Conservation (phyloP, 2,888 invertebrate species). For the Aethes cnicana region DNA sequence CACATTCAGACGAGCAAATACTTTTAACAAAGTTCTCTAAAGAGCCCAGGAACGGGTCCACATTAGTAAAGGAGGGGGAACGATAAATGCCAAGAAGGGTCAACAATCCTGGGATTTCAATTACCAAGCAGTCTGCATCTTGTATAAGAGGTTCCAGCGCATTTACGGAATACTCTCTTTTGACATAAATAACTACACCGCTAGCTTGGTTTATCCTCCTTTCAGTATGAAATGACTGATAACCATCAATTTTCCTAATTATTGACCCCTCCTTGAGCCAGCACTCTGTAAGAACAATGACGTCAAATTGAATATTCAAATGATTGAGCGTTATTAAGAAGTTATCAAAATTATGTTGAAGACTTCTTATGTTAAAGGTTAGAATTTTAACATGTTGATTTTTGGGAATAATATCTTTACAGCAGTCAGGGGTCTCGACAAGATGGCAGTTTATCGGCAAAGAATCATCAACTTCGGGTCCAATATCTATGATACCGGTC, state of each 20-base stretch:
- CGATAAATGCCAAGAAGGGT: background rate
- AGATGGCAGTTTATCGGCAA: background rate
- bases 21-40: background rate
- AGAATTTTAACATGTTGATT: background rate
- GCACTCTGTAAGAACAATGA: conserved; percentile 13
- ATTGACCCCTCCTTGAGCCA: conserved; percentile 1
- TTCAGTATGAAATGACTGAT: background rate
- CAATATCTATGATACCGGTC: background rate
- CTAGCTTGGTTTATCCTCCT: background rate
- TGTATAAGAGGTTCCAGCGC: background rate
- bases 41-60: background rate
- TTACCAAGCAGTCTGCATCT: background rate
- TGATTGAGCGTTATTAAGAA: background rate
- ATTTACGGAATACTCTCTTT: background rate
- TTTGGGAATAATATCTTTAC: background rate
- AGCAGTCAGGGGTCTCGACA: background rate
- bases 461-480: background rate
- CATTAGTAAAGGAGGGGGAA: background rate
- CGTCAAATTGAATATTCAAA: background rate
- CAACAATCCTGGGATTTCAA: background rate
- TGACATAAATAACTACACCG: background rate
- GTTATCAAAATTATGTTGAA: conserved; percentile 7
- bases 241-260: background rate
- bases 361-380: conserved; percentile 10
- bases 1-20: background rate